Evolutionary conservation across 2,888 invertebrate species (phyloP).

Genomic region (Ectobius pallidus): DNA sequence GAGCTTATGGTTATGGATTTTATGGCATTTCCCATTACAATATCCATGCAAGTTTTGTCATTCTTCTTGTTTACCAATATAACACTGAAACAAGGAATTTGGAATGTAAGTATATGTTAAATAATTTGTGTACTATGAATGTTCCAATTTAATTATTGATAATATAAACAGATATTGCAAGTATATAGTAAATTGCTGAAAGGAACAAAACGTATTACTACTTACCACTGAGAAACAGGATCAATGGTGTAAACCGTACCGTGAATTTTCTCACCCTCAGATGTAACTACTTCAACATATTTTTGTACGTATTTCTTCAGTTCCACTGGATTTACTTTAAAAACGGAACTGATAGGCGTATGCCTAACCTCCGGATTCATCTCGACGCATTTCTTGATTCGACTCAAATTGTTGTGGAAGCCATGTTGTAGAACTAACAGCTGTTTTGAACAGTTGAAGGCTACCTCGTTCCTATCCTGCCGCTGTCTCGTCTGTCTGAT

Average conservation of each 20-base stretch:
- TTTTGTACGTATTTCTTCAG: slow-evolving; percentile 29
- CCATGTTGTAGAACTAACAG: slow-evolving; percentile 11
- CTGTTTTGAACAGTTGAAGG: background rate
- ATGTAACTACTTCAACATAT: slow-evolving; percentile 24
- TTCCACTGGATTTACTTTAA: slow-evolving; percentile 22
- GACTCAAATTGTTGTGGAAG: background rate
- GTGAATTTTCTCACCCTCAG: slow-evolving; percentile 18
- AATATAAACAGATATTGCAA: too few relatives aligned
- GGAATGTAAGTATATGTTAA: background rate
- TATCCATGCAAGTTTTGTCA: slow-evolving; percentile 16
- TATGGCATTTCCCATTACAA: slow-evolving; percentile 36
- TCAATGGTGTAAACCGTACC: slow-evolving; percentile 39
- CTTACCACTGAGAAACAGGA: slow-evolving; percentile 33
- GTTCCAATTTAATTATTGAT: too few relatives aligned
- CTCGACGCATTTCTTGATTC: slow-evolving; percentile 3
- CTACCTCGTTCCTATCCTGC: too few relatives aligned
- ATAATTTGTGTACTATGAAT: background rate
- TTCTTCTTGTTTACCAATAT: slow-evolving; percentile 25
- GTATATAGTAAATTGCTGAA: too few relatives aligned
- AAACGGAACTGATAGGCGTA: slow-evolving; percentile 1
- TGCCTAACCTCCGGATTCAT: slow-evolving; percentile 16
- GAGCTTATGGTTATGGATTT: slow-evolving; percentile 22
- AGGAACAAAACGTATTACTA: too few relatives aligned
- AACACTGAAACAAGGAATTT: slow-evolving; percentile 32
- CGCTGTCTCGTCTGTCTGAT: too few relatives aligned